Base-by-base conservation (phyloP, 1,140 invertebrate species). In the Globodera ellingtonae region DNA sequence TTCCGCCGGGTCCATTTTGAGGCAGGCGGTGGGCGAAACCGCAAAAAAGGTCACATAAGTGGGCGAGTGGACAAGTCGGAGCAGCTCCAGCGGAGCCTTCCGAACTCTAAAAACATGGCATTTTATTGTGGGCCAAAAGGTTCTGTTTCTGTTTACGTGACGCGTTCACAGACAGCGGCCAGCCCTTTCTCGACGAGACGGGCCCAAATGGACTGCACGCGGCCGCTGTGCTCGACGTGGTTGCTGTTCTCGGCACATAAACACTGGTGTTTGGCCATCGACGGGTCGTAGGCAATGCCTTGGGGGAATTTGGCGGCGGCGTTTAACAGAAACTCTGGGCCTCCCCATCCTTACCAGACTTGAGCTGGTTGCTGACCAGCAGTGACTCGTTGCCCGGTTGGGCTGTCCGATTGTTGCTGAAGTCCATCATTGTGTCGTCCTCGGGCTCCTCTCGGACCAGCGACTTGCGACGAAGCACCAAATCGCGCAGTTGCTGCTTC, bases 151-250 rank as follows among this genome's bases (percentile, higher is more conserved):
- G 48, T 21, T 48, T 77, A 77, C 75, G 80, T 67, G 7, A 88
- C 66, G 72, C 81, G 72, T 67, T 97, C 94, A 90, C 95, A 97
- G 66, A 94, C 92, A 81, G 93, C 92, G 24, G 94, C 92, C 78
- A 98, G 91, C 67, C 95, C 95, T 15, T 94, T 94, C 90, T 97
- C 95, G 81, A 92, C 93, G 3, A 99, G 91, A 18, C 96, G 92
- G 6, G 94, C 94, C 96, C 96, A 99, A 79, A 99, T 96, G 84
- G 94, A 95, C 89, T 97, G 95, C 83, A 99, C 91, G 48, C 97
- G 92, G 4, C 95, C 95, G 59, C 95, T 94, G 90, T 98, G 96
- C 91, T 99, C 98, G 7, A 96, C 95, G 92, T 99, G 98, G 77
- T 93, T 92, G 6, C 93, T 93, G 87, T 97, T 96, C 87, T 97